phyloP scores from a whole-genome alignment of 2,797 vertebrate genomes.

The Phylloscopus collybita region DNA sequence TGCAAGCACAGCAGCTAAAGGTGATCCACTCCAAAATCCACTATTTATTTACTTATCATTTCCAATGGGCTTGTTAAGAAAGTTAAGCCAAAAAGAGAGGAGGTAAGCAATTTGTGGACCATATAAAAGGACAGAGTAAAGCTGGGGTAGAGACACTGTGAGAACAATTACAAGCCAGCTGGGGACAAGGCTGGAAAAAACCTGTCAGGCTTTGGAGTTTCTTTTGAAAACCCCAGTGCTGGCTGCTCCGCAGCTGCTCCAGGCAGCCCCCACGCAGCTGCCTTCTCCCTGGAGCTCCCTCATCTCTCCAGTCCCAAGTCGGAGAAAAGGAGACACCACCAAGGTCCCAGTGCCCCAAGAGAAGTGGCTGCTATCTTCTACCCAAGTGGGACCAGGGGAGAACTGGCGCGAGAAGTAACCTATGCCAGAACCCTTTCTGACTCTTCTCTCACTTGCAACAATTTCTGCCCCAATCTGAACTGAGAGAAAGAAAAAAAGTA shows the following conservation, averaged over 20 bases:
- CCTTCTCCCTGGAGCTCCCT: not conserved
- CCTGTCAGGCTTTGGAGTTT: not conserved
- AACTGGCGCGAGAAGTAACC: not conserved
- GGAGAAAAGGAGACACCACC: not conserved
- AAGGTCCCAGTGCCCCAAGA: accelerated
- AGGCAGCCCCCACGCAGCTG: not conserved
- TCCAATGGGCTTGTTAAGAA: not conserved
- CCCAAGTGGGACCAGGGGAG: not conserved
- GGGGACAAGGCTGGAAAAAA: not conserved
- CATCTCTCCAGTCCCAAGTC: accelerated
- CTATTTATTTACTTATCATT: not conserved
- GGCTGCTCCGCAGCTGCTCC: not conserved
- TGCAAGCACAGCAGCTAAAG: not conserved
- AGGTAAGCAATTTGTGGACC: not conserved
- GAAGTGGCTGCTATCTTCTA: not conserved
- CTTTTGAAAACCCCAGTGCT: not conserved
- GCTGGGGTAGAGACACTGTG: accelerated
- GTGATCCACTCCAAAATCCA: not conserved
- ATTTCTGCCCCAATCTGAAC: not conserved
- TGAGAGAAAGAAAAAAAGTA: not conserved
- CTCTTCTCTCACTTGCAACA: not conserved
- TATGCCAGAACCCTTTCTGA: not conserved
- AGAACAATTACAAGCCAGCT: not conserved
- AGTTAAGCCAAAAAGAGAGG: not conserved
- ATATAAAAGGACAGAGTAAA: not conserved